A percentile compares a stretch with the other conserved stretches of the same genome.
These are phyloP conservation scores for Cotesia chilonis DNA, from an alignment of 1,140 invertebrate species.

Conservation along the genomic window DNA sequence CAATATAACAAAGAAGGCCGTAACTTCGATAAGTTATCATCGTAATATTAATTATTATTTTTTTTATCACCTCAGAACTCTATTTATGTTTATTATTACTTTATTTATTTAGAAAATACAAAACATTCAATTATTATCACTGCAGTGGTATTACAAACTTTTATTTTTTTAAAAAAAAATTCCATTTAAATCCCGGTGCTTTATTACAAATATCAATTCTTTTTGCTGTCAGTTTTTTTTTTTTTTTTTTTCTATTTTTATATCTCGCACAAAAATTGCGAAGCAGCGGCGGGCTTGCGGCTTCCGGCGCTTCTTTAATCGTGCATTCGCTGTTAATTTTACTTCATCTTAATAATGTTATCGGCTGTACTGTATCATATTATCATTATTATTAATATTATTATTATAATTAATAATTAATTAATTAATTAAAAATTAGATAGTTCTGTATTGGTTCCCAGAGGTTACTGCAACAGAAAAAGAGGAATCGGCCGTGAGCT, in stretches of 20 bases:
- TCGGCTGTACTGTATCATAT: conserved; percentile 61
- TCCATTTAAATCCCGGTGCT: no score
- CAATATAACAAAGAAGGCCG: conserved; percentile 26
- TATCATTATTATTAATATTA: conserved; percentile 15
- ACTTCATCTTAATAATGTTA: conserved; percentile 56
- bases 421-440: conserved; percentile 63
- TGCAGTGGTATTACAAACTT: no score
- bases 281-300: conserved; percentile 52
- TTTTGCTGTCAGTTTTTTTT: neutral
- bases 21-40: conserved; percentile 32
- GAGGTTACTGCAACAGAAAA: conserved; percentile 65
- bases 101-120: neutral
- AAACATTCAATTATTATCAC: no score
- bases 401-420: no score
- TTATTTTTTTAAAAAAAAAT: no score
- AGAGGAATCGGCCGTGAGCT: conserved; percentile 17
- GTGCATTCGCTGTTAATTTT: conserved; percentile 51
- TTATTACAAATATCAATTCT: no score
- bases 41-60: no score
- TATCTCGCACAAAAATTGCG: conserved; percentile 36
- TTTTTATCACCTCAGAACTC: neutral
- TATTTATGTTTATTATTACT: conserved; percentile 23
- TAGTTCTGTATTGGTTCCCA: conserved; percentile 63
- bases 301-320: conserved; percentile 38
- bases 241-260: no score